Evolutionary conservation across 2,888 invertebrate species (phyloP).

Genomic region (Volucella inflata): DNA sequence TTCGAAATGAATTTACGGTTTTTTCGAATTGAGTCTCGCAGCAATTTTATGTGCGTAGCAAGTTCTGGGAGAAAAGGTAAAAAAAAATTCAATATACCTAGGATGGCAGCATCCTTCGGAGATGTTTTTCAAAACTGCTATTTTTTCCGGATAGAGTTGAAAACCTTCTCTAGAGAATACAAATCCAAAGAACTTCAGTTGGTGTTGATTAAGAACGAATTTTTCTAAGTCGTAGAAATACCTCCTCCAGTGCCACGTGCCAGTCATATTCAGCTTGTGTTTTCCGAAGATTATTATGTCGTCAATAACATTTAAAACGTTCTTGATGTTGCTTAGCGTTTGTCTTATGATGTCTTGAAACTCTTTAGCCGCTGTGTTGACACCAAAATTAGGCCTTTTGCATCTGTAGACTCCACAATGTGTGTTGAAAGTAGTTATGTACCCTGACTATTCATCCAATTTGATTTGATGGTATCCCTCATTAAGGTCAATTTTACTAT

Average conservation of each 20-base stretch:
- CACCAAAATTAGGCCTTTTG: conserved; percentile 12
- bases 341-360: conserved; percentile 13
- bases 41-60: conserved; percentile 12
- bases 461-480: conserved; percentile 14
- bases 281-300: conserved; percentile 18
- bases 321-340: conserved; percentile 10
- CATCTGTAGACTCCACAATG: background rate
- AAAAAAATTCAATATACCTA: conserved; percentile 9
- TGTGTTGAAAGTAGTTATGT: conserved; percentile 31
- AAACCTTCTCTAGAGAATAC: conserved; percentile 22
- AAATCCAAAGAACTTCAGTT: conserved; percentile 19
- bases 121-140: background rate
- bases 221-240: no score
- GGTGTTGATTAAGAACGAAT: no score
- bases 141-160: conserved; percentile 18
- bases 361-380: no score
- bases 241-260: no score
- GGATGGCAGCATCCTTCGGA: conserved; percentile 12
- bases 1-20: no score
- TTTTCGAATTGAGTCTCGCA: background rate
- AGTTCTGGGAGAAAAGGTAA: no score
- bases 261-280: conserved; percentile 21
- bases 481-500: no score
- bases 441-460: conserved; percentile 15
- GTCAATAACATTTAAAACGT: conserved; percentile 18